Percentiles rank a stretch among this genome's conserved stretches.
Conservation (phyloP, 2,113 vertebrate species). For the Calypte anna region DNA sequence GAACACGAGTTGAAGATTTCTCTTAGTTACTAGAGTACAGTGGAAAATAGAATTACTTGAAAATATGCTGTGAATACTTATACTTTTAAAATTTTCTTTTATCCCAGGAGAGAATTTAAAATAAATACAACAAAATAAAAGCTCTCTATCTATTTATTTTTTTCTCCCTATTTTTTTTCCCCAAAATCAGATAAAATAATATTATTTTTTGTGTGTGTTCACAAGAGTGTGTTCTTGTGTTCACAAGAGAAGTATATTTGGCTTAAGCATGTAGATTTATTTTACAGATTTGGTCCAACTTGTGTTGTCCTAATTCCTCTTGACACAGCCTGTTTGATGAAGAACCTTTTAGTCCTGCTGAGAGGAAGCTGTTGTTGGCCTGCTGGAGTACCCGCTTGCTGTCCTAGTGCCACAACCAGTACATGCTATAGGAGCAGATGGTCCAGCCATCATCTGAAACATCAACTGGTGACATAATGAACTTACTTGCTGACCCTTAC, state of each 20-base stretch:
- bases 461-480: background rate
- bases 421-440: background rate
- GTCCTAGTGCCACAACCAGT: background rate
- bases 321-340: background rate
- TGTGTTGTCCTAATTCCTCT: accelerated
- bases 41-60: background rate
- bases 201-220: background rate
- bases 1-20: background rate
- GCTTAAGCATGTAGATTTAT: background rate
- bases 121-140: background rate
- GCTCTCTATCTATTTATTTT: background rate
- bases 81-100: background rate
- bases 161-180: too few relatives aligned
- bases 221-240: background rate
- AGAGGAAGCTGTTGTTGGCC: background rate
- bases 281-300: background rate
- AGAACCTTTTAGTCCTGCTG: background rate
- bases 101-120: background rate
- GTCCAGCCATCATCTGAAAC: background rate
- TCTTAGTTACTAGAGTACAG: background rate
- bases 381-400: background rate
- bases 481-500: background rate
- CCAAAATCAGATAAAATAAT: background rate
- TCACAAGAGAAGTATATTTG: background rate
- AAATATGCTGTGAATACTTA: background rate